Evolutionary conservation across 2,113 vertebrate genomes (phyloP).

Genomic region (Colistium nudipinnis): DNA sequence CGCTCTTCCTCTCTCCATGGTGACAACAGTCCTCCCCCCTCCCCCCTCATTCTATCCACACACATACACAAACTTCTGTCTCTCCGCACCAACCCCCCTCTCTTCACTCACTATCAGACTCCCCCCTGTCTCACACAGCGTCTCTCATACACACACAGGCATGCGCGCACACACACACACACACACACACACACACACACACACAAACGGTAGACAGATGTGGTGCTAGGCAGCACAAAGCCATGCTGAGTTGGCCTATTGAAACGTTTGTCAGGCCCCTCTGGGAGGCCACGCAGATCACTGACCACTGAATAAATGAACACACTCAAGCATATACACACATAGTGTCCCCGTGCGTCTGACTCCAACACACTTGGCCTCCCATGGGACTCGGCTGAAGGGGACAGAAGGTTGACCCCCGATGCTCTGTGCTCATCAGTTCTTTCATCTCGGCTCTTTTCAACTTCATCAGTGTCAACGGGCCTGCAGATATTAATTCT

Average conservation of each 20-base stretch:
- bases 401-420: slow-evolving; percentile 66
- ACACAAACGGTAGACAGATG: slow-evolving; percentile 64
- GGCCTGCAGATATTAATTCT: slow-evolving; percentile 33
- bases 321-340: slow-evolving; percentile 33
- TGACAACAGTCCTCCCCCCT: slow-evolving; percentile 3
- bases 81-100: background rate
- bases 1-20: background rate
- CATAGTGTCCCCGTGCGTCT: slow-evolving; percentile 28
- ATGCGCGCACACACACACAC: background rate
- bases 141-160: background rate
- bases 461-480: slow-evolving; percentile 63
- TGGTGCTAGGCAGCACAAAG: slow-evolving; percentile 66
- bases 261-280: slow-evolving; percentile 66
- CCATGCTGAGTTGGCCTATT: slow-evolving; percentile 67
- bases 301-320: slow-evolving; percentile 75
- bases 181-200: background rate
- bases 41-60: too few species aligned
- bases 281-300: slow-evolving; percentile 70
- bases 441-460: slow-evolving; percentile 64
- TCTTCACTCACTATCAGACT: slow-evolving; percentile 1
- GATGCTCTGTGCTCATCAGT: slow-evolving; percentile 37
- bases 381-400: slow-evolving; percentile 47
- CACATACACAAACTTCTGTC: background rate
- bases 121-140: background rate
- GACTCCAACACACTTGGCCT: slow-evolving; percentile 36